These are phyloP conservation scores for Lasioglossum villosulum DNA, from an alignment of 2,888 invertebrate species.

Conservation along the genomic window DNA sequence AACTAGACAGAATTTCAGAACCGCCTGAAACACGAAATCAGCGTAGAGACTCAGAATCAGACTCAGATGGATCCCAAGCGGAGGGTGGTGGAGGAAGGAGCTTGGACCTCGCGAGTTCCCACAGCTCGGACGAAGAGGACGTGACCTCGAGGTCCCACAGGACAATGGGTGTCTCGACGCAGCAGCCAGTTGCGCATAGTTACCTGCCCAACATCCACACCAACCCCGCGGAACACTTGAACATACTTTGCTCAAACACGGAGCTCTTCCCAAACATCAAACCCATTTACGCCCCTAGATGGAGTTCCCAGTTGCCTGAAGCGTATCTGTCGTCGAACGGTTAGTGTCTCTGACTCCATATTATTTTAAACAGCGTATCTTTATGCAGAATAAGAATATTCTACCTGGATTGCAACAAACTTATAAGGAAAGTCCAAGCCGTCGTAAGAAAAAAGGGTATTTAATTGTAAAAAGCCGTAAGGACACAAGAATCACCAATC, in stretches of 20 bases:
- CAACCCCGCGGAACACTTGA: constrained; percentile 80
- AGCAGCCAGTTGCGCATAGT: constrained; percentile 79
- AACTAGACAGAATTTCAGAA: constrained; percentile 55
- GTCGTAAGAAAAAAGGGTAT: no score
- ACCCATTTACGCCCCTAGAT: constrained; percentile 88
- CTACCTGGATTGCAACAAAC: no score
- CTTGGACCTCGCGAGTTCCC: constrained; percentile 96
- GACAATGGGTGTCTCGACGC: constrained; percentile 81
- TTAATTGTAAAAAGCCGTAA: no score
- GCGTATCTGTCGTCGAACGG: constrained; percentile 86
- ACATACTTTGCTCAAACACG: constrained; percentile 86
- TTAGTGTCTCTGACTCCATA: constrained; percentile 38
- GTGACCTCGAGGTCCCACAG: constrained; percentile 84
- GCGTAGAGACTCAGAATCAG: constrained; percentile 91
- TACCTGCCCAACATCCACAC: constrained; percentile 87
- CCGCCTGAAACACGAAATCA: constrained; percentile 80
- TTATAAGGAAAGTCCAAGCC: no score
- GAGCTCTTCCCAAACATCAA: constrained; percentile 89
- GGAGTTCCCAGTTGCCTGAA: constrained; percentile 89
- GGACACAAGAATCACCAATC: no score
- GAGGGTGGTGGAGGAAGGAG: constrained; percentile 91
- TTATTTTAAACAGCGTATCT: no score
- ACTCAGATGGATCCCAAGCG: constrained; percentile 89
- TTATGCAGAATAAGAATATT: no score
- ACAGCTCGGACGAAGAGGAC: constrained; percentile 95